Base-by-base conservation (phyloP, 2,113 vertebrate species). In the Capreolus pygargus region DNA sequence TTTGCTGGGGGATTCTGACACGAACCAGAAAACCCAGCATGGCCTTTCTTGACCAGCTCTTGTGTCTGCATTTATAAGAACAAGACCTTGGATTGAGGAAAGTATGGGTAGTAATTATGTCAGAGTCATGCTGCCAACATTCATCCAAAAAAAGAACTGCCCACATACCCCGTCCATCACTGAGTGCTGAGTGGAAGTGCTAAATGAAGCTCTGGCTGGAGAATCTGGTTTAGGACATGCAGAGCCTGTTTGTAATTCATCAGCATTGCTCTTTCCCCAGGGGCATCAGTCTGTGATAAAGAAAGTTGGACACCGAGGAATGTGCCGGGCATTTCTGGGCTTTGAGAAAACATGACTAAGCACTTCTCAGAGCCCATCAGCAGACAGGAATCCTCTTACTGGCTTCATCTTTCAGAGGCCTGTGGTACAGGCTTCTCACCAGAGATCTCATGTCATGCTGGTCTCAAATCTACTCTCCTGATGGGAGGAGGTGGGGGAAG, bases 321-420 rank as follows among this genome's bases (percentile, higher is more conserved):
- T 58, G 74, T 50, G 95, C 43, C 30, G 14, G 55, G 52, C 45
- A 17, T 82, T 93, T 90, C 82, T 52, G 94, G 15, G 57, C 58
- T n/a, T 79, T 14, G 39, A 55, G 90, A 89, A 93, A 87, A n/a
- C 61, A n/a, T 96, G 92, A 96, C 94, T n/a, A 47, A 93, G 94
- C 79, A 58, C n/a, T 84, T 86, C 55, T 55, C 54, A 1, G 67
- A n/a, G 57, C 55, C 47, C 82, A 19, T 25, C 83, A 93, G 47
- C 19, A 10, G 67, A 33, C 47, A 8, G 4, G 21, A 36, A 30
- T 33, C 27, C 4, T 27, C 36, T 47, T 5, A 28, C 21, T 23
- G 19, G 30, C 50, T 43, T 25, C 54, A 30, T 39, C 78, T 61
- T 64, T 28, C 6, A 2, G 82, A 33, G 1, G 43, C 45, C 45